Evolutionary conservation across 2,113 vertebrate species (phyloP).

Genomic region (Callithrix jacchus): DNA sequence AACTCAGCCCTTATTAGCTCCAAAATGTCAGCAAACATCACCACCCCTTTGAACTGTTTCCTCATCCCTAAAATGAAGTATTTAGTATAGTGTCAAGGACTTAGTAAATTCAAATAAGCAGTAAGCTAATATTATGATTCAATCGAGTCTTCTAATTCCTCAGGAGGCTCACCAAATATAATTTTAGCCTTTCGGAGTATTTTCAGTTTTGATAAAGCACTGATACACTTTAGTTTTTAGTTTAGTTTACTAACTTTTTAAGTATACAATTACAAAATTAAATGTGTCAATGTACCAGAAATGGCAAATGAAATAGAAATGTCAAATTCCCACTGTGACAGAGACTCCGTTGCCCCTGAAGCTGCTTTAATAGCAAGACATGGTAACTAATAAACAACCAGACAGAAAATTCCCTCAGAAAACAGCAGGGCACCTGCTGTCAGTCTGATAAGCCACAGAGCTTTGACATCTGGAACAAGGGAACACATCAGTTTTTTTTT

Average conservation of each 20-base stretch:
- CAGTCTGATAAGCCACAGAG: not conserved
- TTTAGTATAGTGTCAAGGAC: not conserved
- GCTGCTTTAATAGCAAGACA: not conserved
- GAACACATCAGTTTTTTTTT: not conserved
- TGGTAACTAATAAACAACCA: not conserved
- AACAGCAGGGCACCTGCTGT: not conserved
- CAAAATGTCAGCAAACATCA: not conserved
- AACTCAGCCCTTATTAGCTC: not conserved
- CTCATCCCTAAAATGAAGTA: not conserved
- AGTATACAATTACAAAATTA: not conserved
- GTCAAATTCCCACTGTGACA: not conserved
- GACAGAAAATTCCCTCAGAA: not conserved
- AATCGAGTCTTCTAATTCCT: not conserved
- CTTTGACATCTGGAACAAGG: not conserved
- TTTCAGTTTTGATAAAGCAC: constrained; percentile 27
- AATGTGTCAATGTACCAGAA: not conserved
- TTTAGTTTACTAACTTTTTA: not conserved
- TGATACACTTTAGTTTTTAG: not conserved
- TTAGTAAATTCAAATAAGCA: not conserved
- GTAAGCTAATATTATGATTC: not conserved
- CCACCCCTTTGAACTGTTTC: not conserved
- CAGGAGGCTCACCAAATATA: not conserved
- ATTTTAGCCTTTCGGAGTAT: not conserved
- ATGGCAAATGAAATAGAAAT: not conserved
- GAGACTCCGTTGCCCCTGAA: not conserved